Base-by-base conservation (phyloP, 2,113 vertebrate genomes). In the Agapornis roseicollis region DNA sequence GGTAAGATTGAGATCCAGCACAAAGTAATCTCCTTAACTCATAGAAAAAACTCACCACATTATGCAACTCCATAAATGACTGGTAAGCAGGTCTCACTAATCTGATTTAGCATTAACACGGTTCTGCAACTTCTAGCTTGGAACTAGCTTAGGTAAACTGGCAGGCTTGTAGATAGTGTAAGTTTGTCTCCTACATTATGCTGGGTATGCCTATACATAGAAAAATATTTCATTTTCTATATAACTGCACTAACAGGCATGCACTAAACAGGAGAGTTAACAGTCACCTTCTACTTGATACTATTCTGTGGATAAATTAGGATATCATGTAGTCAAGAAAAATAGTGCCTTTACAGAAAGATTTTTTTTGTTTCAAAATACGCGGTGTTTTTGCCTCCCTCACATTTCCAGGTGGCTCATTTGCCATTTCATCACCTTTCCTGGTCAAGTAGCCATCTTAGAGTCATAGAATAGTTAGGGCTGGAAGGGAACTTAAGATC, bases 91-190 rank as follows among this genome's bases (percentile, higher is more conserved):
- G 41, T 80, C 46, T 41, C 66, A 10, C 39, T 80, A 27, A 77
- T 29, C 44, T 63, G 64, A 73, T 52, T 20, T 44, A 85, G 53
- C 33, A 42, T 9, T 29, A 42, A 31, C 41, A 41, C 0, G 0
- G 47, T 19, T 44, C 27, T 8, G 58, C 16, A 44, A 42, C 63
- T 58, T 64, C 56, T 47, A 35, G 39, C 37, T 31, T 23, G 58
- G 49, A 85, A 11, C 39, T 14, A 46, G 22, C 50, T 50, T 14
- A 70, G 18, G 15, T 4, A 44, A 35, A 12, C 6, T 4, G 55
- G 33, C 4, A n/a, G 58, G 29, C 39, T 13, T 11, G 27, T 8
- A 24, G 41, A 9, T 0, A 58, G 61, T 9, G 0, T 8, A 11
- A 13, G 35, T 42, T 15, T 37, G 17, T 31, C 41, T 76, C 42